Conservation (phyloP, 2,797 vertebrate genomes). For the Nyctalus aviator region DNA sequence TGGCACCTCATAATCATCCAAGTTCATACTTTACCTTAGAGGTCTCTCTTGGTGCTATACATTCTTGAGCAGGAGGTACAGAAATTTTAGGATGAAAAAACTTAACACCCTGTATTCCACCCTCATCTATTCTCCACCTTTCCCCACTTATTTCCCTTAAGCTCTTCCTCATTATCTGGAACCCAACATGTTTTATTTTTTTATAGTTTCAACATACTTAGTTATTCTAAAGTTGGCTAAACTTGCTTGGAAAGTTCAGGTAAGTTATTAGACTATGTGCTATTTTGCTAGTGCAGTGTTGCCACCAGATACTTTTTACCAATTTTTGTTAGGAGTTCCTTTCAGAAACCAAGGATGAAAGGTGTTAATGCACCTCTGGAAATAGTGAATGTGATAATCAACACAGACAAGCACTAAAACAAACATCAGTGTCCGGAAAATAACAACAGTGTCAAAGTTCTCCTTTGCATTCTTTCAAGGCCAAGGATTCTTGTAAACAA, state of each 20-base stretch:
- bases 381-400: neutral
- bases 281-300: neutral
- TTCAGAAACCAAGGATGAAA: neutral
- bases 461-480: neutral
- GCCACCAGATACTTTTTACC: neutral
- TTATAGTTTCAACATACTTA: neutral
- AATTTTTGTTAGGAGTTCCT: neutral
- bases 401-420: neutral
- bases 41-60: neutral
- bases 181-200: neutral
- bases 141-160: neutral
- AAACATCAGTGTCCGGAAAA: neutral
- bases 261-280: neutral
- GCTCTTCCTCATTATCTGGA: neutral
- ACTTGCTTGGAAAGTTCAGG: neutral
- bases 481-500: neutral
- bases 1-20: neutral
- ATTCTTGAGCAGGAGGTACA: no score
- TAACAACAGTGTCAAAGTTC: neutral
- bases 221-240: neutral
- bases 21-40: neutral
- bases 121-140: accelerated
- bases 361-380: neutral
- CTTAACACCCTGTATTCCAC: no score
- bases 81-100: neutral